These are phyloP conservation scores for Germaria angustata DNA, from an alignment of 2,888 invertebrate genomes.

Conservation along the genomic window DNA sequence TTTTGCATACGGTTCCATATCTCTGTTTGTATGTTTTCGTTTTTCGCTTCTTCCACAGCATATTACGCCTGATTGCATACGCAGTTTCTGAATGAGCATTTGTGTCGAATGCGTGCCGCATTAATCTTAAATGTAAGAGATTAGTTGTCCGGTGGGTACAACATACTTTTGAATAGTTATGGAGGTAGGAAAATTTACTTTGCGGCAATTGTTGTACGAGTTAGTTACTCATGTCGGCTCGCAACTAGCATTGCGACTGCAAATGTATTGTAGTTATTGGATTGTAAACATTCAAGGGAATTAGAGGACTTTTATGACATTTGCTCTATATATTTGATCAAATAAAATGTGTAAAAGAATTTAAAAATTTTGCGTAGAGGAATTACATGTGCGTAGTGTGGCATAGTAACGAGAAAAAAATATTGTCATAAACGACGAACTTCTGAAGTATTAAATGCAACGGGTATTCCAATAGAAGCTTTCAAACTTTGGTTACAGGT, in stretches of 20 bases:
- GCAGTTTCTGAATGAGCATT: constrained; percentile 64
- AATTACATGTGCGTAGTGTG: background rate
- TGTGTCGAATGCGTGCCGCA: constrained; percentile 62
- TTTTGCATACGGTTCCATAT: constrained; percentile 39
- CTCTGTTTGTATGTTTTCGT: background rate
- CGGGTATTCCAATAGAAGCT: no score
- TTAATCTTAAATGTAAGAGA: constrained; percentile 52
- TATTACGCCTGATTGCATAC: constrained; percentile 63
- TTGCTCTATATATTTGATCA: constrained; percentile 26
- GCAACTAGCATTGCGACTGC: background rate
- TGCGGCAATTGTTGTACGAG: background rate
- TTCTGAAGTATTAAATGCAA: no score
- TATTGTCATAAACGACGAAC: background rate
- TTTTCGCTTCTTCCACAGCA: background rate
- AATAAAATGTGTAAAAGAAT: background rate
- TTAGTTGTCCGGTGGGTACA: constrained; percentile 5
- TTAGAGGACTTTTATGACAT: constrained; percentile 54
- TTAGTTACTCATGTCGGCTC: constrained; percentile 12
- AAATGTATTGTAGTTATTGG: constrained; percentile 46
- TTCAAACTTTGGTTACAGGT: no score
- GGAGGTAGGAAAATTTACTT: constrained; percentile 5
- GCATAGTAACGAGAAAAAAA: background rate
- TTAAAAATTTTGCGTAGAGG: constrained; percentile 7
- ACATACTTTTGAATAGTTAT: background rate
- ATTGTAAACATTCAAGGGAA: constrained; percentile 32